These are phyloP conservation scores for Cephus nigrinus DNA, from an alignment of 2,888 invertebrate species.

Conservation along the genomic window DNA sequence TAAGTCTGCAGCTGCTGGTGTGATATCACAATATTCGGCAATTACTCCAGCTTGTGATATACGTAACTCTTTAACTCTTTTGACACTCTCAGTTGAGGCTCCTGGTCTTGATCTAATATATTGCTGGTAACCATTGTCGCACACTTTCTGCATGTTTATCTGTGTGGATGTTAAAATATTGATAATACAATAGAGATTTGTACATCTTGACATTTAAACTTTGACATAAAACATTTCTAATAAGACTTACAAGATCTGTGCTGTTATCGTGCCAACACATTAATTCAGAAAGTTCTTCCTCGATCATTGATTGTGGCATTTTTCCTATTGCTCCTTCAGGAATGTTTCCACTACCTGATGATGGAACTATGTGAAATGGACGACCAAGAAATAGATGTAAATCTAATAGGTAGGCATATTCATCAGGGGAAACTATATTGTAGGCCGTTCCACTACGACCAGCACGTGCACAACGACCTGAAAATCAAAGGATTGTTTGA, in stretches of 20 bases:
- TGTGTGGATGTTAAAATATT: conserved; percentile 44
- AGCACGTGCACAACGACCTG: conserved; percentile 93
- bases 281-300: conserved; percentile 84
- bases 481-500: conserved; percentile 9
- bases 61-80: conserved; percentile 81
- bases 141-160: conserved; percentile 77
- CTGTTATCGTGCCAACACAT: conserved; percentile 78
- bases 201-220: conserved; percentile 1
- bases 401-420: conserved; percentile 93
- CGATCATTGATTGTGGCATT: conserved; percentile 84
- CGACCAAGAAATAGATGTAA: conserved; percentile 92
- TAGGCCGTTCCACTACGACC: conserved; percentile 92
- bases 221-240: conserved; percentile 2
- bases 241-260: conserved; percentile 78
- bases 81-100: conserved; percentile 90
- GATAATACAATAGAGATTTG: conserved; percentile 32
- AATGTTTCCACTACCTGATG: conserved; percentile 63
- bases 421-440: conserved; percentile 90
- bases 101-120: conserved; percentile 89
- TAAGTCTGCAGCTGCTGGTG: conserved; percentile 53
- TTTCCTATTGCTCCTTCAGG: conserved; percentile 79
- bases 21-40: conserved; percentile 67
- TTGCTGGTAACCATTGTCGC: conserved; percentile 90
- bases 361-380: conserved; percentile 72
- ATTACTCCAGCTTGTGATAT: conserved; percentile 72